Evolutionary conservation across 2,888 invertebrate species (phyloP).

Genomic region (Silvanus unidentatus): DNA sequence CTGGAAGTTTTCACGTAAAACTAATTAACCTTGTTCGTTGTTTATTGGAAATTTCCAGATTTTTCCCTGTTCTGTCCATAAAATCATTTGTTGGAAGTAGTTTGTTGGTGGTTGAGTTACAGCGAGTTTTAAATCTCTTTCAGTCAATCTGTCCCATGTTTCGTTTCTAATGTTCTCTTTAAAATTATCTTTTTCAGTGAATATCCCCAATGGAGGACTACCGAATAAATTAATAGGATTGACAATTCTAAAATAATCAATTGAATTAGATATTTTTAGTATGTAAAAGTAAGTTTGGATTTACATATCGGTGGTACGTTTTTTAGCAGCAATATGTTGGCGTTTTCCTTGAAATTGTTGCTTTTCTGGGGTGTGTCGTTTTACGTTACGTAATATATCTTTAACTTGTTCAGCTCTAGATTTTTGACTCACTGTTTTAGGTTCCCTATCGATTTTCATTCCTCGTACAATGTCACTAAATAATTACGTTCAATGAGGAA

Average conservation of each 20-base stretch:
- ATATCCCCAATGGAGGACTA: conserved; percentile 59
- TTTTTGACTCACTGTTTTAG: conserved; percentile 41
- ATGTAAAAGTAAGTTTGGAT: not conserved
- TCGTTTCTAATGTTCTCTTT: conserved; percentile 44
- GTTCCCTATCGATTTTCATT: conserved; percentile 68
- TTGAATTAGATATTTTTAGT: not conserved
- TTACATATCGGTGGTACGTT: conserved; percentile 3
- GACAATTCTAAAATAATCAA: conserved; percentile 14
- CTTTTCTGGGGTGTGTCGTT: conserved; percentile 8
- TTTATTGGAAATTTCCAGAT: conserved; percentile 96
- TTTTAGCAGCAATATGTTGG: not conserved
- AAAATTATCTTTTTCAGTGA: conserved; percentile 44
- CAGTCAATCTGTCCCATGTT: conserved; percentile 63
- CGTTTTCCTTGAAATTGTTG: not conserved
- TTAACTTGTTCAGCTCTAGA: conserved; percentile 54
- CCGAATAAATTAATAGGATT: conserved; percentile 59
- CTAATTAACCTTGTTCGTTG: conserved; percentile 80
- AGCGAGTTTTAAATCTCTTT: conserved; percentile 61
- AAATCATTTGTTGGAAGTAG: conserved; percentile 87
- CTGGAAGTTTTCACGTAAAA: conserved; percentile 7
- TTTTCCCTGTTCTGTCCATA: conserved; percentile 92
- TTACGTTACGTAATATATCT: conserved; percentile 22
- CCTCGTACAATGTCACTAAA: conserved; percentile 65
- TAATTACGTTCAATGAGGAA: not conserved
- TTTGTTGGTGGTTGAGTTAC: conserved; percentile 74